Percentiles rank a stretch among this genome's conserved stretches.
phyloP scores from a whole-genome alignment of 2,888 invertebrate species.

The Heteropelma amictum region DNA sequence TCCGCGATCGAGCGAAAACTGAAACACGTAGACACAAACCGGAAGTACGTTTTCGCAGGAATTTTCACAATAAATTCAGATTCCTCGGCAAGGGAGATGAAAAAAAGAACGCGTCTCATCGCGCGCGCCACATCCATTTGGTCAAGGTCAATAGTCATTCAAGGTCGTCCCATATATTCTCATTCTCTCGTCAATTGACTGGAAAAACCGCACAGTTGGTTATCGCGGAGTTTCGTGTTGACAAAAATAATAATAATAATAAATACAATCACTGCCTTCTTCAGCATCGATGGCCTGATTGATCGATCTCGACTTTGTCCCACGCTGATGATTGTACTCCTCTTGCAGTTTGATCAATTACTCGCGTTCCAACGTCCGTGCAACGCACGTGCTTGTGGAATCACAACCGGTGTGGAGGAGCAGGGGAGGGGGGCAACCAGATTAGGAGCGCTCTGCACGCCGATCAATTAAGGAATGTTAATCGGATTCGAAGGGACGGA shows the following conservation, averaged over 20 bases:
- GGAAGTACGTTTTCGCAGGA: too few relatives aligned
- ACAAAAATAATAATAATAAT: neutral
- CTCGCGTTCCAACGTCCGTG: neutral
- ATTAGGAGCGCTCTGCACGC: conserved; percentile 23
- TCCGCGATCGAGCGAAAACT: neutral
- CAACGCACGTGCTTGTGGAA: neutral
- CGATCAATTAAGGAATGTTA: conserved; percentile 32
- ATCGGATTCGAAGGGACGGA: neutral
- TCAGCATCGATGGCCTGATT: conserved; percentile 24
- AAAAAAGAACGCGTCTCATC: conserved; percentile 1
- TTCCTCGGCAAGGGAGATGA: neutral
- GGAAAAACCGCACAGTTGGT: conserved; percentile 12
- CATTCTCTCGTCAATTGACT: conserved; percentile 30
- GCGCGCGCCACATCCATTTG: conserved; percentile 1
- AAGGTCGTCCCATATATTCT: conserved; percentile 17
- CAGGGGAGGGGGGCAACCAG: neutral
- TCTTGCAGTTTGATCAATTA: conserved; percentile 18
- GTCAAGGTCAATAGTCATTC: conserved; percentile 33
- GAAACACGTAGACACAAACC: neutral
- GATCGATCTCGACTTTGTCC: conserved; percentile 40
- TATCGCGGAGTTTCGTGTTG: neutral
- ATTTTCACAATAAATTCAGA: neutral
- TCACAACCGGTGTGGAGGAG: neutral
- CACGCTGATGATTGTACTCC: neutral
- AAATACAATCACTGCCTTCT: conserved; percentile 3